Conservation (phyloP, 2,113 vertebrate genomes). For the Melanerpes aurifrons region DNA sequence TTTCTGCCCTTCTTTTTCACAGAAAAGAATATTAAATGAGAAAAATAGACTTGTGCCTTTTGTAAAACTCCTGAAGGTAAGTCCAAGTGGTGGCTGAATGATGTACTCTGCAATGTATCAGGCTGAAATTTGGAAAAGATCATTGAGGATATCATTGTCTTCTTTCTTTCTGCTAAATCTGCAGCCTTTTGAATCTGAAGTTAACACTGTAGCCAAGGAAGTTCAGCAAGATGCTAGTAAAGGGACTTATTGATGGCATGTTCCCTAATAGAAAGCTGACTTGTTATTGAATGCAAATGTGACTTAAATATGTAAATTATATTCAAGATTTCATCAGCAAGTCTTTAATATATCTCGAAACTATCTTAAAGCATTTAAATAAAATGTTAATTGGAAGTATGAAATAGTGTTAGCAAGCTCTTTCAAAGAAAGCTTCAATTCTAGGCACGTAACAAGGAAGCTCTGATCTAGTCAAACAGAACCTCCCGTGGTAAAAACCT, state of each 20-base stretch:
- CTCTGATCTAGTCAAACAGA: conserved; percentile 70
- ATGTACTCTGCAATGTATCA: neutral
- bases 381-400: conserved; percentile 67
- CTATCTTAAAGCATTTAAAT: conserved; percentile 57
- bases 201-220: neutral
- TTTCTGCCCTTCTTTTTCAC: neutral
- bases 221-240: neutral
- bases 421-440: conserved; percentile 57
- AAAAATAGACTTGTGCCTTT: neutral
- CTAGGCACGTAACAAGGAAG: conserved; percentile 56
- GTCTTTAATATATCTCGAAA: conserved; percentile 57
- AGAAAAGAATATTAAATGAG: neutral
- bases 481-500: conserved; percentile 67
- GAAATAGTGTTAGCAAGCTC: conserved; percentile 41
- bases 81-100: neutral
- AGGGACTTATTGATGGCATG: neutral
- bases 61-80: neutral
- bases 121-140: neutral
- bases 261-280: conserved; percentile 24
- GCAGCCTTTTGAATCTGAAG: neutral
- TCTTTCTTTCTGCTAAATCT: neutral
- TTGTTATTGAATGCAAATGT: conserved; percentile 61
- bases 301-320: conserved; percentile 54
- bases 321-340: conserved; percentile 54
- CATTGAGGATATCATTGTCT: neutral